Evolutionary conservation across 2,113 vertebrate genomes (phyloP).

Genomic region (Crotophaga sulcirostris): DNA sequence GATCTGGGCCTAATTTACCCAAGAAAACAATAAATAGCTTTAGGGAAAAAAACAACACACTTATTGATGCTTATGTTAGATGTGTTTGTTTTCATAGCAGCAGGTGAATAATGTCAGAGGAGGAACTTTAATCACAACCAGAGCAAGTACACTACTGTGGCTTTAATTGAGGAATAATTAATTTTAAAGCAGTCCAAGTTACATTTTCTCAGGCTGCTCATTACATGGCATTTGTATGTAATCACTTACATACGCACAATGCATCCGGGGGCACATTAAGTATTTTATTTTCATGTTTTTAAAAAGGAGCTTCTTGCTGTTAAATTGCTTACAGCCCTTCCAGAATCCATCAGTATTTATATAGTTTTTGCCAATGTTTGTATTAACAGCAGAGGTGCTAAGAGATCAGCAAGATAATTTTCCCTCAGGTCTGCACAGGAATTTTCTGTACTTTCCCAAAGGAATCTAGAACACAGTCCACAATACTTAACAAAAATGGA

Average conservation of each 20-base stretch:
- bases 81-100: constrained; percentile 22
- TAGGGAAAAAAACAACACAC: not conserved
- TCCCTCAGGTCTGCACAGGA: not conserved
- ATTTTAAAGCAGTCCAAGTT: not conserved
- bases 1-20: not conserved
- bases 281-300: not conserved
- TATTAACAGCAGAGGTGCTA: constrained; percentile 25
- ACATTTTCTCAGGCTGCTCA: constrained; percentile 38
- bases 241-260: not conserved
- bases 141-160: not conserved
- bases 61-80: not conserved
- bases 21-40: not conserved
- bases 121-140: constrained; percentile 16
- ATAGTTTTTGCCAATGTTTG: constrained; percentile 40
- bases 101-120: constrained; percentile 28
- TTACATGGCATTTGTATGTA: not conserved
- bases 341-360: constrained; percentile 6
- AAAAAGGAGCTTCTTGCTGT: constrained; percentile 23
- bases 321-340: constrained; percentile 20
- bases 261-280: constrained; percentile 21
- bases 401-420: constrained; percentile 35
- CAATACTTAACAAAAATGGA: not conserved
- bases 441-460: not conserved
- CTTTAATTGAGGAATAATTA: constrained; percentile 27
- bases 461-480: not conserved